Evolutionary conservation across 1,140 invertebrate species (phyloP).

Genomic region (Listronotus oregonensis): DNA sequence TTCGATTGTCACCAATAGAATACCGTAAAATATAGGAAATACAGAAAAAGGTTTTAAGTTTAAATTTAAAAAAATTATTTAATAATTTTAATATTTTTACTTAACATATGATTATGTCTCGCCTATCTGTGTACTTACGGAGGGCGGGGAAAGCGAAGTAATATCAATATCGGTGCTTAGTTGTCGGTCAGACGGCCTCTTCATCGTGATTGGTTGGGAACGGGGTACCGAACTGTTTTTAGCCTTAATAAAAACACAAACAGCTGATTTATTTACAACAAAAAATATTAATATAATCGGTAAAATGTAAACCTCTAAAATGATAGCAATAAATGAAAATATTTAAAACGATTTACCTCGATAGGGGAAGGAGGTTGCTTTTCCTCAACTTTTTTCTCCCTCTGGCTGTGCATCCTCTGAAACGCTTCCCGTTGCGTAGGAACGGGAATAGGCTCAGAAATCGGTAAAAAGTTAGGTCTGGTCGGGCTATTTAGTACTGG

Average conservation of each 20-base stretch:
- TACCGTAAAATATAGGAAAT: too few species aligned
- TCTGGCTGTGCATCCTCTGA: constrained; percentile 51
- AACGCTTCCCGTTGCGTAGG: constrained; percentile 69
- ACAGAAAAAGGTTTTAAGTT: constrained; percentile 19
- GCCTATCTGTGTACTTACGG: constrained; percentile 70
- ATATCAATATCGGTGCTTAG: constrained; percentile 69
- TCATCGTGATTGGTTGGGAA: constrained; percentile 83
- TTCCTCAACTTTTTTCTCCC: constrained; percentile 39
- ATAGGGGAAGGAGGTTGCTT: constrained; percentile 34
- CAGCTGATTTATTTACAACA: too few species aligned
- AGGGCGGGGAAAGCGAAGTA: constrained; percentile 86
- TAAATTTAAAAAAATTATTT: too few species aligned
- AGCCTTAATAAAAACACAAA: constrained; percentile 20
- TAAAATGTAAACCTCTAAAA: background rate
- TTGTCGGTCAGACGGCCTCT: constrained; percentile 67
- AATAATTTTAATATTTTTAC: constrained; percentile 16
- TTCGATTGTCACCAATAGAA: too few species aligned
- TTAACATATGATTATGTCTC: background rate
- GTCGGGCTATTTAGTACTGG: constrained; percentile 62
- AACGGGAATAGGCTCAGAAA: constrained; percentile 79
- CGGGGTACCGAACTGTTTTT: constrained; percentile 66
- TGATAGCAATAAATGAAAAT: background rate
- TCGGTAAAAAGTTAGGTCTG: constrained; percentile 70
- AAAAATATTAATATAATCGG: background rate
- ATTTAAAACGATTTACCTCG: constrained; percentile 17